phyloP scores from a whole-genome alignment of 2,888 invertebrate species.

The Drosophila emarginata region DNA sequence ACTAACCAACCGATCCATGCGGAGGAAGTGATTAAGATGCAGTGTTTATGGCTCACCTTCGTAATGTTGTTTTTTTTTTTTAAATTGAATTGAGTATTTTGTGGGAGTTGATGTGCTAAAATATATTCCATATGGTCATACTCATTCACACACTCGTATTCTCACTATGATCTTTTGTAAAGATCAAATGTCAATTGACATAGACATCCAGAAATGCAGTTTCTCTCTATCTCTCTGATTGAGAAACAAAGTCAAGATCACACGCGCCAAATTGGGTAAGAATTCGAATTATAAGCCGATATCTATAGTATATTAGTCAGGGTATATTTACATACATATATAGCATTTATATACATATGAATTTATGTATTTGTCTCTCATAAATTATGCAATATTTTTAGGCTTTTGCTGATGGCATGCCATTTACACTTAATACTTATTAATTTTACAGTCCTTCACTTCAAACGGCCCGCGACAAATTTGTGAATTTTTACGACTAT shows the following conservation, averaged over 20 bases:
- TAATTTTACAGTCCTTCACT: slow-evolving; percentile 42
- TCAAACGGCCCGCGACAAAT: slow-evolving; percentile 53
- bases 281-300: slow-evolving; percentile 47
- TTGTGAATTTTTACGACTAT: slow-evolving; percentile 26
- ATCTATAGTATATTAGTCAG: background rate
- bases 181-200: slow-evolving; percentile 68
- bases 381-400: slow-evolving; percentile 67
- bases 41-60: slow-evolving; percentile 62
- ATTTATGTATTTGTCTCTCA: slow-evolving; percentile 41
- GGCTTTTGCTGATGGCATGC: slow-evolving; percentile 45
- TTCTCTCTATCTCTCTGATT: slow-evolving; percentile 18
- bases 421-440: slow-evolving; percentile 63
- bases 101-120: slow-evolving; percentile 47
- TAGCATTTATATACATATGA: background rate
- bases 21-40: slow-evolving; percentile 64
- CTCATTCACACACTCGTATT: slow-evolving; percentile 39
- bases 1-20: slow-evolving; percentile 18
- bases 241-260: slow-evolving; percentile 74
- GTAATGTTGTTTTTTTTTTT: slow-evolving; percentile 9
- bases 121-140: slow-evolving; percentile 64
- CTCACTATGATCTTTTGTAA: slow-evolving; percentile 56
- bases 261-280: slow-evolving; percentile 57
- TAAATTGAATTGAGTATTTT: slow-evolving; percentile 48
- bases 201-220: slow-evolving; percentile 19
- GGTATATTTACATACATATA: background rate